These are phyloP conservation scores for Apeira syringaria DNA, from an alignment of 2,888 invertebrate species.

Conservation along the genomic window DNA sequence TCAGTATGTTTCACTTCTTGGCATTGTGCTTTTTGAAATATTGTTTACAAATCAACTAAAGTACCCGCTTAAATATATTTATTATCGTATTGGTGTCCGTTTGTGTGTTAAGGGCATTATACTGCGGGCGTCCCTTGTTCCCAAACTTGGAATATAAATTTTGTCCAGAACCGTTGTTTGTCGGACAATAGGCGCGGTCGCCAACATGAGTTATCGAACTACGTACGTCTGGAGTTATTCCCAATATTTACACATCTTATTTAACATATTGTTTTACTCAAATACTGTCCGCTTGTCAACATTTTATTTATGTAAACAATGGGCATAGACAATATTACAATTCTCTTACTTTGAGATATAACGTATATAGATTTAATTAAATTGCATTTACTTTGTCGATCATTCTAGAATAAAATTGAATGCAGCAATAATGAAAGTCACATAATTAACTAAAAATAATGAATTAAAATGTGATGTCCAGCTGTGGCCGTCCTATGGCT, in stretches of 20 bases:
- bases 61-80: slow-evolving; percentile 1
- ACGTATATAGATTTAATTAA: no score
- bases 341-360: no score
- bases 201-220: slow-evolving; percentile 71
- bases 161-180: slow-evolving; percentile 61
- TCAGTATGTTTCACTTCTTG: no score
- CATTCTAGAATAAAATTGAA: no score
- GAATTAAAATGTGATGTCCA: no score
- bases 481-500: no score
- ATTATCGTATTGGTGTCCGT: slow-evolving; percentile 52
- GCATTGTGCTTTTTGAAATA: no score
- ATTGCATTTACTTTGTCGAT: no score
- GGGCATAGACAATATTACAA: no score
- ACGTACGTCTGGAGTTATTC: slow-evolving; percentile 62
- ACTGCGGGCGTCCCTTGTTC: slow-evolving; percentile 48
- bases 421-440: no score
- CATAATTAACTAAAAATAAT: no score
- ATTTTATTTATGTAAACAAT: neutral
- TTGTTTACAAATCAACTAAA: neutral
- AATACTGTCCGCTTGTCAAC: slow-evolving; percentile 5
- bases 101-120: slow-evolving; percentile 50
- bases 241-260: slow-evolving; percentile 61
- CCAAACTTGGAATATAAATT: slow-evolving; percentile 74
- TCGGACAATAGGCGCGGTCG: slow-evolving; percentile 63
- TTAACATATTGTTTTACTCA: slow-evolving; percentile 16